phyloP scores from a whole-genome alignment of 1,140 invertebrate genomes.

The Plutomurus gul region DNA sequence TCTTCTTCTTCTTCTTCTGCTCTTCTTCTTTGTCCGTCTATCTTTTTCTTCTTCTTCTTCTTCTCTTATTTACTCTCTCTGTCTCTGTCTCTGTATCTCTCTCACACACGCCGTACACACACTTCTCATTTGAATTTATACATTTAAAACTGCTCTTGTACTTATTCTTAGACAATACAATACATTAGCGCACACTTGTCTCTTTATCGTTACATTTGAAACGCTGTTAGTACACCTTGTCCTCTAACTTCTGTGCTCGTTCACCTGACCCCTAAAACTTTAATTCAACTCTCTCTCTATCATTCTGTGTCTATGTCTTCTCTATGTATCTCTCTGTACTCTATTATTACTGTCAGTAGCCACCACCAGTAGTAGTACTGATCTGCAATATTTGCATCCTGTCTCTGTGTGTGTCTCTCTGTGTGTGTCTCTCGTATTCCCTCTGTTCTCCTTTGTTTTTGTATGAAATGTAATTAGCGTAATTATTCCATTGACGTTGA shows the following conservation, averaged over 20 bases:
- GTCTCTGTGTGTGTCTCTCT: neutral
- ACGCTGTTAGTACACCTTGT: too few relatives aligned
- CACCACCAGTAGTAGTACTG: neutral
- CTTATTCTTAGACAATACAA: too few relatives aligned
- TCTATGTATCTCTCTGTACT: neutral
- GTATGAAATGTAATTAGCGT: neutral
- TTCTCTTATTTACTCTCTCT: neutral
- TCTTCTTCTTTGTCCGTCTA: neutral
- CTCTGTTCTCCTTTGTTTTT: neutral
- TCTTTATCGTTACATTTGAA: too few relatives aligned
- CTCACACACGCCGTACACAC: too few relatives aligned
- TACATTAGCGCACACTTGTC: too few relatives aligned
- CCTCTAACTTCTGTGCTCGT: too few relatives aligned
- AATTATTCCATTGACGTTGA: neutral
- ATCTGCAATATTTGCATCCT: neutral
- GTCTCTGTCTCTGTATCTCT: neutral
- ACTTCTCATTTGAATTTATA: too few relatives aligned
- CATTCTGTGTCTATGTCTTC: neutral
- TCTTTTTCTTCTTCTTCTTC: neutral
- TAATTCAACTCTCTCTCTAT: neutral
- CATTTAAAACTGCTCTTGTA: too few relatives aligned
- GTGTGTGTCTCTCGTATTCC: neutral
- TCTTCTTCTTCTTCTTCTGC: neutral
- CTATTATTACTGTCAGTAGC: neutral
- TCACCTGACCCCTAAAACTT: slow-evolving; percentile 1